Conservation (phyloP, 2,888 invertebrate species). For the Tipula vernalis region DNA sequence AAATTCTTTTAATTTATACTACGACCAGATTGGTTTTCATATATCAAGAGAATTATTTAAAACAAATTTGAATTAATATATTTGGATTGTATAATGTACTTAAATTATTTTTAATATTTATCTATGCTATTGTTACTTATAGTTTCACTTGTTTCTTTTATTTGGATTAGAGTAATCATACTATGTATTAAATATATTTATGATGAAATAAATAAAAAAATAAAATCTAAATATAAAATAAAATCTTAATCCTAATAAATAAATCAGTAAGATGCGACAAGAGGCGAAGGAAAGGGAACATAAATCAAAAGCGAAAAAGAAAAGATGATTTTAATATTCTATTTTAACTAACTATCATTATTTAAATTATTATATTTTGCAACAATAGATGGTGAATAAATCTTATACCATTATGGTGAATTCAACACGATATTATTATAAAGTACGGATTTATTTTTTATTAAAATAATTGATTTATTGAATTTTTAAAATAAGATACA, state of each 20-base stretch:
- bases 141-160: too few relatives aligned
- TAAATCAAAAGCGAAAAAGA: conserved; percentile 26
- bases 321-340: conserved; percentile 11
- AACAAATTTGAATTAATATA: too few relatives aligned
- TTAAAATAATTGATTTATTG: neutral
- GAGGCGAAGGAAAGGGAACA: conserved; percentile 68
- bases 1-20: too few relatives aligned
- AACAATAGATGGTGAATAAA: neutral
- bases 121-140: too few relatives aligned
- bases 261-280: conserved; percentile 65
- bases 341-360: neutral
- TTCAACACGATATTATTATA: neutral
- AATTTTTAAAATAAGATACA: neutral
- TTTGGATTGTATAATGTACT: too few relatives aligned
- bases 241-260: too few relatives aligned
- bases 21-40: too few relatives aligned
- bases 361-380: neutral
- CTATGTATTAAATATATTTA: too few relatives aligned
- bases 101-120: too few relatives aligned
- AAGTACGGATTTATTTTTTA: neutral
- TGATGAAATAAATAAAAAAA: conserved; percentile 61
- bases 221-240: too few relatives aligned
- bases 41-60: too few relatives aligned
- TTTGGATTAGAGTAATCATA: too few relatives aligned
- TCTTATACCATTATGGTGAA: neutral